Conservation (phyloP, 2,113 vertebrate genomes). For the Stegostoma tigrinum region DNA sequence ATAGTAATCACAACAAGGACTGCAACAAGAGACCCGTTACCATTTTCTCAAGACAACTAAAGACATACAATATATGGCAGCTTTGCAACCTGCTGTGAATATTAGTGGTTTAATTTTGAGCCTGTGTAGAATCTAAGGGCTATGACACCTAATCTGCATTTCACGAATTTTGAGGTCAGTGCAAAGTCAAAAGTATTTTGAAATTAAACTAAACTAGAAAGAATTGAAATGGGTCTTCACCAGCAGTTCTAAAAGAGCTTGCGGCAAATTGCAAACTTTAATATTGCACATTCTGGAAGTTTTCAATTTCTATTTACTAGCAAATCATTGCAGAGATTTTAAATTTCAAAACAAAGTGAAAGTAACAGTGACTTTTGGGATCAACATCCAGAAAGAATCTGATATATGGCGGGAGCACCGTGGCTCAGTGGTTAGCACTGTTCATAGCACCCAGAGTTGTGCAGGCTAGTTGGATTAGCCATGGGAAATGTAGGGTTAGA, state of each 20-base stretch:
- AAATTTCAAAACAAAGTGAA: background rate
- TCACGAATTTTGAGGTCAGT: background rate
- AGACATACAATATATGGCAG: background rate
- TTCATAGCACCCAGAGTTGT: no score
- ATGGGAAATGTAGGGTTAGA: no score
- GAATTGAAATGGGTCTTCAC: background rate
- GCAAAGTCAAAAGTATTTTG: background rate
- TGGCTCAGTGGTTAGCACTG: no score
- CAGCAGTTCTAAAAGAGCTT: background rate
- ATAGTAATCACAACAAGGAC: background rate
- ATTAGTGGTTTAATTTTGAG: background rate
- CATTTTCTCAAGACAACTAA: background rate
- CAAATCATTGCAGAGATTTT: background rate
- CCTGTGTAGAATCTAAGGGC: background rate
- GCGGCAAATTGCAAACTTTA: background rate
- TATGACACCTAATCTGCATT: background rate
- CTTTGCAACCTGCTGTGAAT: background rate
- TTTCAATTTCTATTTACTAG: background rate
- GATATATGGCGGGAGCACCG: background rate
- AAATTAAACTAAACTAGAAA: background rate
- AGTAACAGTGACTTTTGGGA: background rate
- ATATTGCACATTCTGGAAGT: background rate
- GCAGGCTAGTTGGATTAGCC: no score
- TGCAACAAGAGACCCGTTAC: background rate
- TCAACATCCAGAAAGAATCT: background rate